A percentile compares a stretch with the other conserved stretches of the same genome.
phyloP scores from a whole-genome alignment of 2,113 vertebrate genomes.

The Jacana jacana region DNA sequence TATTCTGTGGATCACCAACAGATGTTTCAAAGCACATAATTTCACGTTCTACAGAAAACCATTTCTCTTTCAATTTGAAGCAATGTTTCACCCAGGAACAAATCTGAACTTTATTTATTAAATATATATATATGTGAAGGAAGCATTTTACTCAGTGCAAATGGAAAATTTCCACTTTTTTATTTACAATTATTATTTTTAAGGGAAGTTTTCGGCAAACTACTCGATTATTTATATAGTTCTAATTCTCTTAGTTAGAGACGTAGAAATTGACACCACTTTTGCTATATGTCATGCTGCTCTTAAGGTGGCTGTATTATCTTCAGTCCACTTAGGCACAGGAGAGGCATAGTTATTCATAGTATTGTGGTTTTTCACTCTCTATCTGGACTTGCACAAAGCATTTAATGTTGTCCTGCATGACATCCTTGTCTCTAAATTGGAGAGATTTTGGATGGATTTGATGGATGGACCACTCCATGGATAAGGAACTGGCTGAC shows the following conservation, averaged over 20 bases:
- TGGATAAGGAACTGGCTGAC: neutral
- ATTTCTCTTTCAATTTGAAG: neutral
- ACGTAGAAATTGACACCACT: neutral
- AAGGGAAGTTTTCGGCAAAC: neutral
- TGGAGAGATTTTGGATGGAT: neutral
- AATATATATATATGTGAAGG: neutral
- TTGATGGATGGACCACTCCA: neutral
- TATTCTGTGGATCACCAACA: neutral
- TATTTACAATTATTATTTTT: neutral
- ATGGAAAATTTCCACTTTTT: neutral
- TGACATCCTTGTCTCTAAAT: neutral
- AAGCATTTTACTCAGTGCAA: neutral
- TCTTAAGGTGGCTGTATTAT: neutral
- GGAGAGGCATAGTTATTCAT: neutral
- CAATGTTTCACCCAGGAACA: neutral
- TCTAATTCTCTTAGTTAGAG: neutral
- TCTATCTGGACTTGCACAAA: neutral
- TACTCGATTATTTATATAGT: neutral
- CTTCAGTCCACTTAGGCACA: neutral
- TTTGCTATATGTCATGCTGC: fast-evolving
- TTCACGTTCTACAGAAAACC: neutral
- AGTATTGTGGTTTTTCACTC: neutral
- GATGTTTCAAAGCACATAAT: neutral
- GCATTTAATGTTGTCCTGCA: neutral
- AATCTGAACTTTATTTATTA: neutral